Conservation (phyloP, 2,797 vertebrate genomes). For the Enteromius viviparus region DNA sequence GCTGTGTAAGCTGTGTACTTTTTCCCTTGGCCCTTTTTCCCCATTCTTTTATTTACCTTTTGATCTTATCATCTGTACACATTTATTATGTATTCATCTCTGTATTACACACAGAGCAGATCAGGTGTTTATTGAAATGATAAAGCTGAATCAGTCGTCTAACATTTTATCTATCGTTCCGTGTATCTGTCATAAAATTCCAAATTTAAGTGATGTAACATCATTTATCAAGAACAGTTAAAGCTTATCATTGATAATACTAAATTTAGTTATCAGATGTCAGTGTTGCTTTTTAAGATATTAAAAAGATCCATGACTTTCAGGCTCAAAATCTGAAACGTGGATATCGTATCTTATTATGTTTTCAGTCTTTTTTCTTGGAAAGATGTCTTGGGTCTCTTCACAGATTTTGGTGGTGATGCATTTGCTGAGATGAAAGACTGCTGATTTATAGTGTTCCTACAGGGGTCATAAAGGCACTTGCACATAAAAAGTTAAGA, state of each 20-base stretch:
- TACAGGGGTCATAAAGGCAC: constrained; percentile 13
- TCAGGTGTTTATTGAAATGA: not conserved
- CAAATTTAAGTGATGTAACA: not conserved
- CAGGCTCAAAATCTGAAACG: not conserved
- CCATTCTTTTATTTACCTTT: constrained; percentile 32
- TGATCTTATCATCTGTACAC: constrained; percentile 1
- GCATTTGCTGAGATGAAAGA: not conserved
- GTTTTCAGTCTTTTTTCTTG: not conserved
- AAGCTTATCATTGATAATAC: not conserved
- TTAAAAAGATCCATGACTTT: not conserved
- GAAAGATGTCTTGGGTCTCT: not conserved
- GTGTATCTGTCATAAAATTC: not conserved
- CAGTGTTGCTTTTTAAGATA: not conserved
- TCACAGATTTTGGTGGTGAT: not conserved
- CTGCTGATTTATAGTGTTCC: constrained; percentile 3
- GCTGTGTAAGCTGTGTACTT: not conserved
- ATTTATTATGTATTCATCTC: constrained; percentile 24
- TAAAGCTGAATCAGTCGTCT: constrained; percentile 7
- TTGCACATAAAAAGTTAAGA: constrained; percentile 3
- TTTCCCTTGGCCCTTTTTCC: not conserved
- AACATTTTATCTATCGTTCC: not conserved
- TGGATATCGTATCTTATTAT: not conserved
- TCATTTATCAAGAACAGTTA: not conserved
- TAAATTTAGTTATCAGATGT: not conserved
- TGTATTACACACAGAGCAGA: not conserved